Conservation (phyloP, 2,113 vertebrate species). For the Rhegmatorhina hoffmannsi region DNA sequence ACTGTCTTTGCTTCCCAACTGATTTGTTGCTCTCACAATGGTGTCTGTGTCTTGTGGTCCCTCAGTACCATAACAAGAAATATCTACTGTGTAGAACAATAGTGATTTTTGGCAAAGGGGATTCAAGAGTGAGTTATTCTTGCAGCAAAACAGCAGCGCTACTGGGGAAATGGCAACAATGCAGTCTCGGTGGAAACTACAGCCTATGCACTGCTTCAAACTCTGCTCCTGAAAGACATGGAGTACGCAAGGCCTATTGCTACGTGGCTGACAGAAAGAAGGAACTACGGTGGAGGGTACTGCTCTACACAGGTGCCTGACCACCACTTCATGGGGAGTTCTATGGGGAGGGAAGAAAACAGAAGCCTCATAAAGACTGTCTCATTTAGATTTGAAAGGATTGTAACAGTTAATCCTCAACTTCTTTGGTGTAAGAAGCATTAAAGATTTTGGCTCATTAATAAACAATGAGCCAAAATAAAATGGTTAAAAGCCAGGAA, state of each 20-base stretch:
- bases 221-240: conserved; percentile 57
- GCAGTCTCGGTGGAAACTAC: conserved; percentile 77
- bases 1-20: not conserved
- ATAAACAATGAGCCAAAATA: not conserved
- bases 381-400: not conserved
- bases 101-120: not conserved
- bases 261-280: conserved; percentile 75
- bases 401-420: not conserved
- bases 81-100: not conserved
- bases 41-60: not conserved
- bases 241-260: conserved; percentile 63
- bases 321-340: not conserved
- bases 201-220: conserved; percentile 80
- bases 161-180: conserved; percentile 45
- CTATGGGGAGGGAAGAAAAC: not conserved
- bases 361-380: not conserved
- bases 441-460: not conserved
- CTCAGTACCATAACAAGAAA: not conserved
- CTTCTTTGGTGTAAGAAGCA: not conserved
- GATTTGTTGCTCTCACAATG: not conserved
- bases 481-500: not conserved
- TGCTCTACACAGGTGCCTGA: conserved; percentile 67
- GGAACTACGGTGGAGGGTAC: conserved; percentile 78
- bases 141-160: conserved; percentile 52
- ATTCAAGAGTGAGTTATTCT: not conserved